Base-by-base conservation (phyloP, 2,113 vertebrate genomes). In the Perca flavescens region DNA sequence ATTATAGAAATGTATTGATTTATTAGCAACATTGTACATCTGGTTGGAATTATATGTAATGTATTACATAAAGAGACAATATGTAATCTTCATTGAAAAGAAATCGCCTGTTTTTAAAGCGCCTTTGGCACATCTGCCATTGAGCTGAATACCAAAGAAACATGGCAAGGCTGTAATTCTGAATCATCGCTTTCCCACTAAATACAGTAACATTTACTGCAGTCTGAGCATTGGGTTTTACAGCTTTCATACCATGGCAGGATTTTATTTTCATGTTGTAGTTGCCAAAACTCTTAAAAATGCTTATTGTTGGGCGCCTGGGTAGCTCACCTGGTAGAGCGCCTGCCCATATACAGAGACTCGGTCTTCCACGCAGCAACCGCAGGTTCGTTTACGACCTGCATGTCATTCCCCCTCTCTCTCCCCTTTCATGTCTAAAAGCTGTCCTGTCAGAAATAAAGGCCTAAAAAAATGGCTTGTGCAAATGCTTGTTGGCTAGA, bases 241-340 rank as follows among this genome's bases (percentile, higher is more conserved):
- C 21, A 63, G 40, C 17, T 60, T 79, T 64, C 60, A 70, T 49
- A 75, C 11, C 6, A 21, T 36, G 52, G 13, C 25, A 22, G 13
- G 34, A 25, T 22, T 78, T 69, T 63, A 47, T 77, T 47, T 56
- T 22, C 54, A 21, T 5, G 4, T 25, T n/a, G 12, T 19, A 22
- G 17, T 66, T 64, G 36, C 57, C 58, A 83, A 78, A 76, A 40
- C 56, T 17, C n/a, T 12, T 56, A 28, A 56, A 67, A 74, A 49
- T 43, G 9, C 36, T 68, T 31, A 56, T 57, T 73, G 52, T 58
- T 40, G 40, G 40, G 9, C 40, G 40, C 40, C 40, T 40, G 40
- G 40, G 9, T 40, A 10, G 40, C 9, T 40, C 40, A 40, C 40
- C 40, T 9, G 40, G 40, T 40, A 40, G 40, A 40, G 40, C 1